These are phyloP conservation scores for Poeciliopsis paucimaculata DNA, from an alignment of 2,797 vertebrate genomes.

Conservation along the genomic window DNA sequence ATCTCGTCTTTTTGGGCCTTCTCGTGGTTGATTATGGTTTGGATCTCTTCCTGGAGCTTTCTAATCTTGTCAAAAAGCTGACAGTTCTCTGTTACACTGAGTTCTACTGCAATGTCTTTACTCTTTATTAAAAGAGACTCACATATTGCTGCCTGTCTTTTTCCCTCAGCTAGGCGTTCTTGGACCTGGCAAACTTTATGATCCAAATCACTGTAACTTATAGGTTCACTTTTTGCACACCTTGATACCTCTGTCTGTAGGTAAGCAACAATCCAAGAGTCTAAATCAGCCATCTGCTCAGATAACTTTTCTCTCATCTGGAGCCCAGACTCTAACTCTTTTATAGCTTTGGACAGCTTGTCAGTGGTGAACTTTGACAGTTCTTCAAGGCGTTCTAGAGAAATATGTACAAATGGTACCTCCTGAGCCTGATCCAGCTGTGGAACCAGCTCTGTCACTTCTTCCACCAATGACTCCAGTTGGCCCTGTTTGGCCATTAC, in stretches of 20 bases:
- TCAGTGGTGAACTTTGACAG: slow-evolving; percentile 83
- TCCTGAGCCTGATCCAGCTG: slow-evolving; percentile 70
- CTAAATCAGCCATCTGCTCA: slow-evolving; percentile 82
- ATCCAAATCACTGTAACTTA: slow-evolving; percentile 70
- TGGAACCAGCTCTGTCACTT: slow-evolving; percentile 75
- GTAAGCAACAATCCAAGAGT: slow-evolving; percentile 80
- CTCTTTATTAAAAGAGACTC: slow-evolving; percentile 80
- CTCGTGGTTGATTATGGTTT: slow-evolving; percentile 60
- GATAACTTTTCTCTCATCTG: slow-evolving; percentile 86
- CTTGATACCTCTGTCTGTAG: slow-evolving; percentile 69
- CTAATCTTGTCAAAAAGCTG: slow-evolving; percentile 71
- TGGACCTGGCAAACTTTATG: slow-evolving; percentile 69
- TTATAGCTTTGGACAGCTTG: slow-evolving; percentile 80
- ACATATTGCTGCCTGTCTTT: slow-evolving; percentile 78
- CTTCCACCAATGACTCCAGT: slow-evolving; percentile 79
- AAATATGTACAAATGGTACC: slow-evolving; percentile 73
- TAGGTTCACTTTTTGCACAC: slow-evolving; percentile 54
- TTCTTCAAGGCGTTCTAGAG: slow-evolving; percentile 79
- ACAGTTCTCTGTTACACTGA: slow-evolving; percentile 72
- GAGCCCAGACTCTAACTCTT: slow-evolving; percentile 84
- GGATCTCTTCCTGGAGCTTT: slow-evolving; percentile 73
- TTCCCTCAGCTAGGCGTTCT: slow-evolving; percentile 76
- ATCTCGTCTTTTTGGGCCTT: slow-evolving; percentile 67
- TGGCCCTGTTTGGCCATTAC: slow-evolving; percentile 80
- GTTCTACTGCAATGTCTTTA: slow-evolving; percentile 73